Conservation (phyloP, 1,140 invertebrate species). For the Trichoplusia ni region DNA sequence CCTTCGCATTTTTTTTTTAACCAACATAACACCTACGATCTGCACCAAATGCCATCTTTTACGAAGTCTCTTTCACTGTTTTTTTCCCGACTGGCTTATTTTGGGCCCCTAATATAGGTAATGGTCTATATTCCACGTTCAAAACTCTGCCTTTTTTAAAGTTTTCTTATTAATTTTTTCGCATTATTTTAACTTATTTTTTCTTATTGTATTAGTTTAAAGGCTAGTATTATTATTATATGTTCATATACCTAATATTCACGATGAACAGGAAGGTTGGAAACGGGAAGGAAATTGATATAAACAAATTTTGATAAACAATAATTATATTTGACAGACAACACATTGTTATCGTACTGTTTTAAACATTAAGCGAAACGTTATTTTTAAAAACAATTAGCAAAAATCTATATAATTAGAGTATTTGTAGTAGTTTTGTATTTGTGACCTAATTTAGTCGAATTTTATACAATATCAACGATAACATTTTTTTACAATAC, state of each 20-base stretch:
- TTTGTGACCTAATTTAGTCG: conserved; percentile 7
- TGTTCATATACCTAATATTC: background rate
- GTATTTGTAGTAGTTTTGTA: conserved; percentile 2
- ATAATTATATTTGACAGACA: conserved; percentile 25
- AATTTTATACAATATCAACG: conserved; percentile 12
- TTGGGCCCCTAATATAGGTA: too few species aligned
- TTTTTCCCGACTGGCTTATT: too few species aligned
- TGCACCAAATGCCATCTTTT: too few species aligned
- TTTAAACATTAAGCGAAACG: background rate
- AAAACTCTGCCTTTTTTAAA: too few species aligned
- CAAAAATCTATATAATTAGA: background rate
- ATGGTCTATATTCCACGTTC: too few species aligned
- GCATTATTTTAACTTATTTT: too few species aligned
- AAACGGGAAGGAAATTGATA: conserved; percentile 15
- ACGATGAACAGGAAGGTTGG: background rate
- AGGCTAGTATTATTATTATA: background rate
- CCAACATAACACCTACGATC: too few species aligned
- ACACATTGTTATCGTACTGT: conserved; percentile 5
- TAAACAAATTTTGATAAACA: conserved; percentile 17
- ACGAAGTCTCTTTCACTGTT: too few species aligned
- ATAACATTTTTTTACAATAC: background rate
- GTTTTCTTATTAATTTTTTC: too few species aligned
- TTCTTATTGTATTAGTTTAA: too few species aligned
- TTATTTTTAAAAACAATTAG: conserved; percentile 8
- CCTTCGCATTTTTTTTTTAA: too few species aligned